These are phyloP conservation scores for Luffia ferchaultella DNA, from an alignment of 2,888 invertebrate species.

Conservation along the genomic window DNA sequence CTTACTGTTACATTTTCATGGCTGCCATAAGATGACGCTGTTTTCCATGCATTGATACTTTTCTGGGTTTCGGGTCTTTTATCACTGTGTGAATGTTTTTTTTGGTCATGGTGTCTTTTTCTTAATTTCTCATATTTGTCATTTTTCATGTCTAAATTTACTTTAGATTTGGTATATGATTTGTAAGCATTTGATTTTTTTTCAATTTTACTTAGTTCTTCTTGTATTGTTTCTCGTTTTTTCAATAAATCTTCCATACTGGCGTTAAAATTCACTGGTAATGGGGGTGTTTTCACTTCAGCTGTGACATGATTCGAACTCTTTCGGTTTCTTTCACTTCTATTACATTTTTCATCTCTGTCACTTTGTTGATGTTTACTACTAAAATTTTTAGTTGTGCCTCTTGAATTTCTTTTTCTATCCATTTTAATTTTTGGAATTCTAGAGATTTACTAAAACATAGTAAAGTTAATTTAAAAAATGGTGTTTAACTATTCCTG, in stretches of 20 bases:
- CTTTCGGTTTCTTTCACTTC: conserved; percentile 20
- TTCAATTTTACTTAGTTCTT: conserved; percentile 35
- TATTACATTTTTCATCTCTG: conserved; percentile 19
- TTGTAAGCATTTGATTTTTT: conserved; percentile 18
- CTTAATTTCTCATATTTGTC: conserved; percentile 20
- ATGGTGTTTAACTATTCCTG: too few relatives aligned
- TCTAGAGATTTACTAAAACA: background rate
- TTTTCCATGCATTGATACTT: conserved; percentile 18
- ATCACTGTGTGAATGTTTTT: background rate
- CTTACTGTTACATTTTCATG: conserved; percentile 71
- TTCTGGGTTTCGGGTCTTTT: conserved; percentile 3
- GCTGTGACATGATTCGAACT: conserved; percentile 20
- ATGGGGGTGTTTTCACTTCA: conserved; percentile 47
- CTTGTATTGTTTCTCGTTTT: conserved; percentile 37
- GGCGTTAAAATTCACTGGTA: conserved; percentile 28
- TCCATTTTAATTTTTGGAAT: conserved; percentile 1
- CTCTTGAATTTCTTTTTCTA: conserved; percentile 19
- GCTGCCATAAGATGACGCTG: conserved; percentile 57
- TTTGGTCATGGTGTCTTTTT: conserved; percentile 1
- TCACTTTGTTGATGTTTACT: conserved; percentile 1
- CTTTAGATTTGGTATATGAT: conserved; percentile 7
- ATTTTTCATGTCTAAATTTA: conserved; percentile 22
- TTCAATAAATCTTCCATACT: conserved; percentile 41
- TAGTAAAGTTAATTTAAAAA: too few relatives aligned
- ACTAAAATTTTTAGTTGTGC: conserved; percentile 22